A percentile compares a stretch with the other conserved stretches of the same genome.
Conservation (phyloP, 2,797 vertebrate genomes). For the Mallotus villosus region DNA sequence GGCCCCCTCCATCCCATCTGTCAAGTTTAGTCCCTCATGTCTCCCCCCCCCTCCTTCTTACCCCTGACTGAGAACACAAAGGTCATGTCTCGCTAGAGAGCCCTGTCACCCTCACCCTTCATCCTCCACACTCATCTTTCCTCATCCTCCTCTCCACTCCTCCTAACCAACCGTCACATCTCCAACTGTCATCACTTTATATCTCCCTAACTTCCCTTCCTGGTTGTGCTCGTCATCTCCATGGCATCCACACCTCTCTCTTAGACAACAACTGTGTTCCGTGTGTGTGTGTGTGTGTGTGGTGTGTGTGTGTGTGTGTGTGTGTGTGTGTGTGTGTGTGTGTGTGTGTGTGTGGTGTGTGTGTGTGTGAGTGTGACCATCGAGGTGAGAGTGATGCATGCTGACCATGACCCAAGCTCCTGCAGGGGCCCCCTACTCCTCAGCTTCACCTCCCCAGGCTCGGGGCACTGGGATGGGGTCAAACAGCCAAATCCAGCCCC, state of each 20-base stretch:
- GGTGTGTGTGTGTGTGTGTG: background rate
- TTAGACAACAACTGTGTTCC: no score
- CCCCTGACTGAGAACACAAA: constrained; percentile 92
- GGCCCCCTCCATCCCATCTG: background rate
- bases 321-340: background rate
- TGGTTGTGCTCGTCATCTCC: background rate
- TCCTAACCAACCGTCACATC: background rate
- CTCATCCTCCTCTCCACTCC: no score
- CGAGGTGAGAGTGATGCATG: background rate
- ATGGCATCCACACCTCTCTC: background rate
- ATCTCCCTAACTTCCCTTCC: background rate
- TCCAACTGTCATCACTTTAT: background rate
- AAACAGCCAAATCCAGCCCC: constrained; percentile 33
- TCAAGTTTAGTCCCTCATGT: no score
- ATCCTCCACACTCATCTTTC: no score
- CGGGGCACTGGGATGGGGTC: constrained; percentile 16
- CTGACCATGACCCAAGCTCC: background rate
- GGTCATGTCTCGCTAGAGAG: constrained; percentile 87
- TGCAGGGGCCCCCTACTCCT: constrained; percentile 2
- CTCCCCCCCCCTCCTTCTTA: constrained; percentile 25
- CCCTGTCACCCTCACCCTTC: constrained; percentile 35
- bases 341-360: background rate
- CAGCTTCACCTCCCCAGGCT: background rate
- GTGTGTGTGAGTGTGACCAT: background rate
- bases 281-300: background rate